Conservation (phyloP, 2,113 vertebrate genomes). For the Coptodon bakossiorum region DNA sequence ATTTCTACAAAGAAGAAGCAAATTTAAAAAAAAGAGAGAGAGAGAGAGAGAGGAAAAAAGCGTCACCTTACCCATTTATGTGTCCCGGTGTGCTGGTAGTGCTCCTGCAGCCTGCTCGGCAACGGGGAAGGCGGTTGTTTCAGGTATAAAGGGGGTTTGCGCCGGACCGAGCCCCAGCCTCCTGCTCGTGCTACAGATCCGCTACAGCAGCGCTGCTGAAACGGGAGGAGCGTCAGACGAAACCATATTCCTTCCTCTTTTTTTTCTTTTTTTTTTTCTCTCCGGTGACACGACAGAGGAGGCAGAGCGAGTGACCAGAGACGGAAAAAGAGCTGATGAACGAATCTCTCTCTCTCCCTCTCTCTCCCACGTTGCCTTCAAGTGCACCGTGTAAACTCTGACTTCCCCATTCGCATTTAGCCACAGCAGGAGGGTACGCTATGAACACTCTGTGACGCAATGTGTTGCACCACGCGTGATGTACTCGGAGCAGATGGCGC, state of each 20-base stretch:
- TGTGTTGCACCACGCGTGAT: background rate
- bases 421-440: background rate
- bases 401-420: background rate
- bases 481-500: background rate
- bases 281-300: conserved; percentile 45
- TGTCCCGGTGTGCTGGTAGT: conserved; percentile 33
- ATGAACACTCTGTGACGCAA: background rate
- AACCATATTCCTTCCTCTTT: conserved; percentile 69
- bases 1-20: background rate
- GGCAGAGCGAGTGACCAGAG: conserved; percentile 33
- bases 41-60: background rate
- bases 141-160: conserved; percentile 19
- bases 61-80: conserved; percentile 64
- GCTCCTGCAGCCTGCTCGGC: conserved; percentile 33
- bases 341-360: conserved; percentile 9
- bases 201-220: conserved; percentile 37
- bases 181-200: conserved; percentile 26
- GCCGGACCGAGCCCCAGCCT: conserved; percentile 32
- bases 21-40: background rate
- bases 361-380: conserved; percentile 33
- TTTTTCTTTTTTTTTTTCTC: background rate
- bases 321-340: conserved; percentile 28
- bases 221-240: conserved; percentile 59
- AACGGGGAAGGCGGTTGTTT: background rate
- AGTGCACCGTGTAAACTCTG: conserved; percentile 9